Conservation (phyloP, 2,888 invertebrate species). For the Nematopogon swammerdamellus region DNA sequence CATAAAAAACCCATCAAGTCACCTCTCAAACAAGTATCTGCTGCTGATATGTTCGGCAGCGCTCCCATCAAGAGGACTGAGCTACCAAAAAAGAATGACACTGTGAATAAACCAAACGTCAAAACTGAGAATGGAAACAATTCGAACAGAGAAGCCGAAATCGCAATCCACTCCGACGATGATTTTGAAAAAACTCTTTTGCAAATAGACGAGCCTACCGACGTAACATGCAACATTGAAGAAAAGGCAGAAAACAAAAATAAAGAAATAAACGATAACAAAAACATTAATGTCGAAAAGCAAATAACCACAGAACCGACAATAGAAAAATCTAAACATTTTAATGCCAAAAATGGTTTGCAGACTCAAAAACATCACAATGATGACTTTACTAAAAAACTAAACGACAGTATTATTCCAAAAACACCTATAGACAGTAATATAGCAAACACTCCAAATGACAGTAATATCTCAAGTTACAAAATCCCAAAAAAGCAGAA, state of each 20-base stretch:
- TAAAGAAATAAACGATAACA: slow-evolving; percentile 1
- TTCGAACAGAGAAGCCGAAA: slow-evolving; percentile 17
- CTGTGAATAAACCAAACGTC: slow-evolving; percentile 25
- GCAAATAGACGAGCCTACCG: slow-evolving; percentile 58
- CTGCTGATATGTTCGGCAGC: slow-evolving; percentile 59
- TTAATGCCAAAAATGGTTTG: slow-evolving; percentile 3
- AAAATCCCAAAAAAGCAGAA: neutral
- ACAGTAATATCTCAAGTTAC: neutral
- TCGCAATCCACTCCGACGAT: slow-evolving; percentile 62
- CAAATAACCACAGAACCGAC: neutral
- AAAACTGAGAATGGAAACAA: slow-evolving; percentile 32
- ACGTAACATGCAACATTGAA: slow-evolving; percentile 15
- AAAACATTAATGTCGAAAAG: neutral
- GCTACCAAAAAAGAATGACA: slow-evolving; percentile 37
- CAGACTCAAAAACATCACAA: neutral
- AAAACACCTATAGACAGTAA: too few species aligned
- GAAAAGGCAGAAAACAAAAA: slow-evolving; percentile 5
- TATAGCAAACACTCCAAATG: too few species aligned
- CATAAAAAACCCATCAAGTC: slow-evolving; percentile 18
- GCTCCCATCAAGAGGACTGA: slow-evolving; percentile 58
- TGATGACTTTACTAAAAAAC: neutral
- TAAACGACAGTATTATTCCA: too few species aligned
- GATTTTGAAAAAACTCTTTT: slow-evolving; percentile 68
- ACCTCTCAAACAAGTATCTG: slow-evolving; percentile 34
- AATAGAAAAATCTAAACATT: slow-evolving; percentile 1